Evolutionary conservation across 30 jellyfish, hydroid and myxozoan species (phyloP), one percentile per base, ranked within the genome.

Genomic region (Mastigias papua): DNA sequence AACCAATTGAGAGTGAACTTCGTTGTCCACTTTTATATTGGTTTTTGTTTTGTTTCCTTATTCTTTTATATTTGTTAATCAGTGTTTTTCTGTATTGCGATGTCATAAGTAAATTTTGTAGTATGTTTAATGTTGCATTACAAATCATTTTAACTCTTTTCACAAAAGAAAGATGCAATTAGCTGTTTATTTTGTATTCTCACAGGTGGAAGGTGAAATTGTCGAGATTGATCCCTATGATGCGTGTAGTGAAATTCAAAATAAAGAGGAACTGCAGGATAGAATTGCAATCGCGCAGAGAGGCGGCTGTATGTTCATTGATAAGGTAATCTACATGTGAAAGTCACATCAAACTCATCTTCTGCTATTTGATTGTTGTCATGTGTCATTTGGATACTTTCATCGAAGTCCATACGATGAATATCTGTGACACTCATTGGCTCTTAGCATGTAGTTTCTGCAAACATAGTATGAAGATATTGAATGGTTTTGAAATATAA

Each of bases 281-380:
- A 69, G 97, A 22, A 96, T 96, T 60, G 97, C 86, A 23, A 69
- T 95, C 9, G 87, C 95, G 1, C 94, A 90, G 68, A 58, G 99
- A 70, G 97, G 98, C 2, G 92, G 87, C 19, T 95, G 99, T 82
- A 95, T 95, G 99, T 95, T 95, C 78, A 86, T 95, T 60, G 99
- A 95, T 66, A 95, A 95, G 98, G 99, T 95, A 34, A 21, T 63
- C n/a, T 19, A 57, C 42, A 4, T 4, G 1, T 73, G 28, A 73
- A 4, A 30, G 23, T 57, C 69, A 57, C 7, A 4, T 42, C 54
- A 42, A 42, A 15, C 54, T 15, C 13, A 15, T 15, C 13, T 42
- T 4, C 54, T 42, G 54, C 0, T 42, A 15, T 42, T 42, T 42
- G 54, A 4, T 42, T 42, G 13, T 4, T 42, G 7, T 42, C 54